Evolutionary conservation across 2,113 vertebrate genomes (phyloP).

Genomic region (Limanda limanda): DNA sequence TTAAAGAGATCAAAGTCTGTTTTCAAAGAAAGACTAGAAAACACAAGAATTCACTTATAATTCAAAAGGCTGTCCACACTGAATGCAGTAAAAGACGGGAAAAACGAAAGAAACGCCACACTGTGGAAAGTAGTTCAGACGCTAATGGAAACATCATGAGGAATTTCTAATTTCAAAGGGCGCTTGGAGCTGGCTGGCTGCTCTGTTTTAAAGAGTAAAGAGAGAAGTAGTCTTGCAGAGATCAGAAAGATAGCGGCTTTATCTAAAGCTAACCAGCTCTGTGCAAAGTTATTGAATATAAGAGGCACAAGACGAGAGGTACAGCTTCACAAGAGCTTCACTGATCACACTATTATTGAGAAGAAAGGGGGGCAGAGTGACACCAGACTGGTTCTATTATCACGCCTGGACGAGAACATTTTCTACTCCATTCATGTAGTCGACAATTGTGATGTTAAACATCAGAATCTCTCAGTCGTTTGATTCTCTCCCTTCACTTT

Average conservation of each 20-base stretch:
- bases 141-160: conserved; percentile 17
- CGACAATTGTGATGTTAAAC: background rate
- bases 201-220: conserved; percentile 11
- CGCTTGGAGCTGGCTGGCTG: background rate
- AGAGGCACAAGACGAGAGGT: conserved; percentile 7
- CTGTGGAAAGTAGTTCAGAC: background rate
- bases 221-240: background rate
- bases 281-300: conserved; percentile 20
- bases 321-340: conserved; percentile 1
- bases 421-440: background rate
- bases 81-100: background rate
- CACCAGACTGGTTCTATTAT: too few species aligned
- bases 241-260: conserved; percentile 17
- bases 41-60: background rate
- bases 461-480: background rate
- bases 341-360: conserved; percentile 8
- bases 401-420: too few species aligned
- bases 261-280: conserved; percentile 1
- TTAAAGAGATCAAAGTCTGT: conserved; percentile 4
- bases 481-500: background rate
- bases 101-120: background rate
- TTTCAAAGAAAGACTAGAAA: conserved; percentile 5
- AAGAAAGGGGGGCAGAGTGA: background rate
- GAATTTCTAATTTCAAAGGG: conserved; percentile 25
- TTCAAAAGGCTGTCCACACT: background rate